Base-by-base conservation (phyloP, 2,888 invertebrate species). In the Xanthorhoe designata region DNA sequence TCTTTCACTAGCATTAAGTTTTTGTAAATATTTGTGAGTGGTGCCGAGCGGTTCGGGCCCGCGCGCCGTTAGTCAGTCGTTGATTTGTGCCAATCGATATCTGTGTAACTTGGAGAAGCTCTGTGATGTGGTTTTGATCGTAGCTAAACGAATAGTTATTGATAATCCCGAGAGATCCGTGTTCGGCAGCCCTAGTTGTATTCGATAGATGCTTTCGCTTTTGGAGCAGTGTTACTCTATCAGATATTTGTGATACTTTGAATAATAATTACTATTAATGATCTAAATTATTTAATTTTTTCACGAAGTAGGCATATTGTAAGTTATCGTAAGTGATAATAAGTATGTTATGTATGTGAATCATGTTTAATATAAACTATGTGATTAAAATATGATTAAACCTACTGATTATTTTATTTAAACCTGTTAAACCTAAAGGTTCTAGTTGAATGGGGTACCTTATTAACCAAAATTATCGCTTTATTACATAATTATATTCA, bases 221-320 rank as follows among this genome's bases (percentile, higher is more conserved):
- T 77, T 84, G 80, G 87, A 85, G 89, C 90, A 87, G 85, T 86
- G 89, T 87, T 86, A 88, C 84, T 90, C 91, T 91, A 90, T 91
- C 91, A 83, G 83, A 90, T 90, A 87, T 91, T 88, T 92, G 92
- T 92, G 92, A 92, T 92, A 92, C 91, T 91, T 91, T 91, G 83
- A 90, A 91, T 91, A 91, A 90, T 90, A 87, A 90, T 86, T 91
- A 91, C 86, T 88, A 86, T 88, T 89, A 91, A 89, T 87, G 82
- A 91, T 89, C 89, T 92, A 93, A 92, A 92, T 93, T 93, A 93
- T 93, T 92, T 91, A 91, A 91, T 92, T 92, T 92, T 71, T 93
- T 92, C 92, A 92, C 91, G 87, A 91, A 90, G 89, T 91, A 91
- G 91, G 87, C 85, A 81, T 83, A 87, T 83, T 82, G 83, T 87